Percentiles rank a stretch among this genome's conserved stretches.
phyloP scores from a whole-genome alignment of 2,888 invertebrate genomes.

The Euplexia lucipara region DNA sequence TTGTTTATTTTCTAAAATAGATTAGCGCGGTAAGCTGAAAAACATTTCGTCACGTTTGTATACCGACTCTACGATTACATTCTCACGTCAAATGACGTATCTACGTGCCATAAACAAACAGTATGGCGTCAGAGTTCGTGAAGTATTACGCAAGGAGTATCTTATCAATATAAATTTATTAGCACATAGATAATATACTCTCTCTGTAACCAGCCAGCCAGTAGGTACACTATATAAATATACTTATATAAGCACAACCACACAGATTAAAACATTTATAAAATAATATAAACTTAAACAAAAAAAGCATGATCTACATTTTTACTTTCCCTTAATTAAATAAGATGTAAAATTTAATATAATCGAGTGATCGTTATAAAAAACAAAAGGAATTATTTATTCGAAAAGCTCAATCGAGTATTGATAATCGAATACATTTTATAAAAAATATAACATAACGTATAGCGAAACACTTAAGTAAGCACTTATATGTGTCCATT shows the following conservation, averaged over 20 bases:
- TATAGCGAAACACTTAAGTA: conserved; percentile 30
- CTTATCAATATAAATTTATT: conserved; percentile 39
- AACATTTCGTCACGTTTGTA: conserved; percentile 11
- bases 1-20: conserved; percentile 6
- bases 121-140: conserved; percentile 12
- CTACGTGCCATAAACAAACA: conserved; percentile 9
- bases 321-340: conserved; percentile 14
- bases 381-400: background rate
- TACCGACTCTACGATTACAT: conserved; percentile 11
- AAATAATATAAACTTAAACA: background rate
- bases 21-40: background rate
- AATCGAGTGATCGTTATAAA: conserved; percentile 2
- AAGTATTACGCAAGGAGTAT: conserved; percentile 35
- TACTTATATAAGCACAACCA: background rate
- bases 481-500: conserved; percentile 36
- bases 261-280: background rate
- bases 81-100: conserved; percentile 22
- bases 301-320: conserved; percentile 1
- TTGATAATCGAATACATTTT: conserved; percentile 13
- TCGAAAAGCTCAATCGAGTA: conserved; percentile 19
- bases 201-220: conserved; percentile 10
- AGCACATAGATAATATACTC: conserved; percentile 30
- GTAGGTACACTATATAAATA: background rate
- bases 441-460: conserved; percentile 15
- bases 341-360: background rate